Percentiles rank a stretch among this genome's conserved stretches.
These are phyloP conservation scores for Malurus melanocephalus DNA, from an alignment of 2,113 vertebrate species.

Conservation along the genomic window DNA sequence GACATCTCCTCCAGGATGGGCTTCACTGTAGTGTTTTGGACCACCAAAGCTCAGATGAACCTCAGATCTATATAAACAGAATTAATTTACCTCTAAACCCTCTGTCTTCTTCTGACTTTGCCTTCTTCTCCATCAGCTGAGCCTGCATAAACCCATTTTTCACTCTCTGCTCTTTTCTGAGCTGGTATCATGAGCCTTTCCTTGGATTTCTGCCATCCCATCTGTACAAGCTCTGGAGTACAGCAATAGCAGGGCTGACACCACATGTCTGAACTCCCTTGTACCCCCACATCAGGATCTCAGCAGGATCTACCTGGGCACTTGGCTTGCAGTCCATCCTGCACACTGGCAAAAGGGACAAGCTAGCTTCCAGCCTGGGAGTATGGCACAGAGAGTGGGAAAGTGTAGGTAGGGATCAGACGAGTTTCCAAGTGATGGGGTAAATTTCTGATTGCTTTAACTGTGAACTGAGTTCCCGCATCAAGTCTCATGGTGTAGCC, in stretches of 20 bases:
- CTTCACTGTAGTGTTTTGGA: neutral
- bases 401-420: neutral
- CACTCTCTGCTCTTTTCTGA: neutral
- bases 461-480: neutral
- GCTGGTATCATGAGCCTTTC: neutral
- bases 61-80: neutral
- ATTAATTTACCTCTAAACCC: neutral
- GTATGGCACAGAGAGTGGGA: neutral
- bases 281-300: accelerated
- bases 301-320: neutral
- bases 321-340: accelerated
- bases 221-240: neutral
- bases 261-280: accelerated
- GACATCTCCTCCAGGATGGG: neutral
- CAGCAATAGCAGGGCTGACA: neutral
- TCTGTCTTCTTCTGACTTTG: neutral
- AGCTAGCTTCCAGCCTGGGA: neutral
- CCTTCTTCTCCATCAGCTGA: neutral
- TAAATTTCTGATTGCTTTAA: neutral
- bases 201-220: neutral
- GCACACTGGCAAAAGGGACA: neutral
- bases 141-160: neutral
- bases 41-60: neutral
- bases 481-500: neutral
- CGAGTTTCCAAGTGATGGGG: neutral